Evolutionary conservation across 2,888 invertebrate species (phyloP), one percentile per base, ranked within the genome.

Genomic region (Aproaerema taeniolella): DNA sequence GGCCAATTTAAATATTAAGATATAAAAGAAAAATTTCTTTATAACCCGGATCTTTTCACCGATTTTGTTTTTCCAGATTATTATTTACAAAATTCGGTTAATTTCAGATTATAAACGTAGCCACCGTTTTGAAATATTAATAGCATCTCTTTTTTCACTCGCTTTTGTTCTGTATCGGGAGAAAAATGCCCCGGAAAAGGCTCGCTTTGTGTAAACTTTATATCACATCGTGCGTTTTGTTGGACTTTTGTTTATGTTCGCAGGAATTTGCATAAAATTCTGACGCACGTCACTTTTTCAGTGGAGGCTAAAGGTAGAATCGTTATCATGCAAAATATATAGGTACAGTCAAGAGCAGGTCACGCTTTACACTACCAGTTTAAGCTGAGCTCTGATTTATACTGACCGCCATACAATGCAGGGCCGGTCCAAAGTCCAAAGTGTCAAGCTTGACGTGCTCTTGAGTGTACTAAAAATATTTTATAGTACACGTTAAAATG

Each of bases 211-310:
- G 47, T 46, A 41, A 42, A 51, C 47, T 44, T 46, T 50, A 43
- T 50, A 49, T 49, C 46, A 44, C 52, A 43, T 43, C 43, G 38
- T n/a, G n/a, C 50, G 46, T 50, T 51, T 51, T 56, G 56, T 47
- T 46, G 47, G 52, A 52, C 43, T 50, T 53, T 67, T 67, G 62
- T 67, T 67, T 59, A 58, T 59, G 56, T 53, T 62, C 30, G 49
- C 47, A 32, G 44, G 47, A 50, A 61, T 68, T 67, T 67, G 57
- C 61, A 67, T 66, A 58, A 62, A 68, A 65, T 52, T 47, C 49
- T 39, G 46, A 53, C 47, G 49, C 50, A 46, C 53, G 57, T 57
- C 48, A 59, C 51, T 69, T 64, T 64, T 61, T 55, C 34, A 33
- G 25, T 44, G 44, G 42, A 39, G 46, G 47, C n/a, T n/a, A n/a